Conservation (phyloP, 2,113 vertebrate genomes). For the Cynopterus brachyotis region DNA sequence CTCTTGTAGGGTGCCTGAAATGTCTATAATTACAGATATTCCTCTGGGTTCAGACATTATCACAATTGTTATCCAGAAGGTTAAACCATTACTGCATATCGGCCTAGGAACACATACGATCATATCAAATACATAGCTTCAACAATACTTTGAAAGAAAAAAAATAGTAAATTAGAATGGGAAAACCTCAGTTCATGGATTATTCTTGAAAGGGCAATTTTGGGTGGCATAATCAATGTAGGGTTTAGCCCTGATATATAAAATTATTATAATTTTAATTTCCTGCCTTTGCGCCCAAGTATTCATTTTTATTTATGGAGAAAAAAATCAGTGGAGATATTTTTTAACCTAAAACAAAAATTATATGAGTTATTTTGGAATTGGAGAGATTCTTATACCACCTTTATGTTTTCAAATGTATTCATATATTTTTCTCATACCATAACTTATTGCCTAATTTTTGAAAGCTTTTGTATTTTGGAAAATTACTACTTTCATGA, state of each 20-base stretch:
- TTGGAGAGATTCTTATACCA: neutral
- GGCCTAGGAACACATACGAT: neutral
- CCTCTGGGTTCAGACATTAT: constrained; percentile 35
- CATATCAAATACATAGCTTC: neutral
- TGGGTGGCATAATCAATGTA: neutral
- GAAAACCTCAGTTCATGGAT: neutral
- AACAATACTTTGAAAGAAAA: neutral
- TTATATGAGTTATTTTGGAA: neutral
- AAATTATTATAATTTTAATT: neutral
- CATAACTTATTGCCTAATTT: neutral
- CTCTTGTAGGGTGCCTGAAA: neutral
- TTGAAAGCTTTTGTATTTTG: constrained; percentile 2
- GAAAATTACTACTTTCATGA: neutral
- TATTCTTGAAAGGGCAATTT: neutral
- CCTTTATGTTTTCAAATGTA: neutral
- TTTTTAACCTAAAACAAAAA: constrained; percentile 1
- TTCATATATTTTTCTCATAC: neutral
- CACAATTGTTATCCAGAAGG: constrained; percentile 42
- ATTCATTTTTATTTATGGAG: neutral
- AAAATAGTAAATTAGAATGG: neutral
- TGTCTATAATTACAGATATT: constrained; percentile 54
- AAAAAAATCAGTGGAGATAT: neutral
- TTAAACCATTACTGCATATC: constrained; percentile 13
- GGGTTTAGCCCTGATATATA: neutral
- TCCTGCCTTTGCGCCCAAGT: neutral